Base-by-base conservation (phyloP, 2,888 invertebrate species). In the Diarsia dahlii region DNA sequence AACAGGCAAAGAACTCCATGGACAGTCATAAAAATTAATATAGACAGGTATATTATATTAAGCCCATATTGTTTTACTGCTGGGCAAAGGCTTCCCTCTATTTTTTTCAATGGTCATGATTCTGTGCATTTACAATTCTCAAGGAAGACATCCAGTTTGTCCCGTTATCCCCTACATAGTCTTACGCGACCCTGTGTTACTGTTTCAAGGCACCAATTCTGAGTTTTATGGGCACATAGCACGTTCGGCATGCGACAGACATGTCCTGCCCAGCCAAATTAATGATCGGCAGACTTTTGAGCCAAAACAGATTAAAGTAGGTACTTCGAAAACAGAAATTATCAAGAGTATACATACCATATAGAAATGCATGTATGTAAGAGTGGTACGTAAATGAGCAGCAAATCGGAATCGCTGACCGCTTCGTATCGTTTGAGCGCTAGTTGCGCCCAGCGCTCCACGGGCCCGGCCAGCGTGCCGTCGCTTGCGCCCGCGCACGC, bases 401-500 rank as follows among this genome's bases (percentile, higher is more conserved):
- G 92, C 60, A 98, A 92, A 89, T 98, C 98, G 20, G 97, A 97
- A 91, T 98, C 98, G 89, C 98, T 97, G 82, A 98, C 97, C 3
- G 97, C 97, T 84, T 98, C 98, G 86, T 97, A 98, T 70, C 98
- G 96, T 87, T 97, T 97, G n/a, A 98, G 92, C 0, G 98, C 98
- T 9, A 98, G 93, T 78, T 97, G 97, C 0, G 98, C 98, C 97
- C 98, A 98, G 79, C 97, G 97, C 87, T 97, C 97, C 3, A 97
- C 97, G 0, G 97, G 96, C 0, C 97, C 97, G 48, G 97, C 97
- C 1, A 97, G 95, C 3, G 97, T 96, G 0, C 95, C 95, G 91
- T 96, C 85, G 95, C 97, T 88, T 84, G 94, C 90, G 0, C 90
- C 93, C 1, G 96, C 96, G 82, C 97, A 97, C 0, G 97, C 98